Conservation (phyloP, 2,888 invertebrate genomes). For the Drosophila anomelani region DNA sequence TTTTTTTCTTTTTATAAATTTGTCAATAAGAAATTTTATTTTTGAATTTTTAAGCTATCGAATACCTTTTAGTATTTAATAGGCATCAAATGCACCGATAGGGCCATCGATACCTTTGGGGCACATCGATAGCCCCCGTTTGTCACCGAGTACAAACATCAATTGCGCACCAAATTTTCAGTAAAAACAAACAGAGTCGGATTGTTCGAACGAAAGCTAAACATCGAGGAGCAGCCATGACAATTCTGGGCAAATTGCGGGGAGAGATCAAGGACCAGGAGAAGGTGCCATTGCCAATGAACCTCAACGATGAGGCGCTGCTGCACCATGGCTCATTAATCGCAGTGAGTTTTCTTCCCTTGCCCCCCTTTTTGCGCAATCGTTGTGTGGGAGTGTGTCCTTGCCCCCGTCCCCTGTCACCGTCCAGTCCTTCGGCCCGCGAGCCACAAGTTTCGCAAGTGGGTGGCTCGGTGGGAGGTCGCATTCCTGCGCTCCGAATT, state of each 20-base stretch:
- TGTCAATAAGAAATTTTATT: too few species aligned
- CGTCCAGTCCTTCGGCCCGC: constrained; percentile 52
- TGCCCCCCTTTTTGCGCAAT: constrained; percentile 59
- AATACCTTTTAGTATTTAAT: background rate
- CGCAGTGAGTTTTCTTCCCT: constrained; percentile 70
- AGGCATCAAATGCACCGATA: background rate
- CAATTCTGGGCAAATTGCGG: constrained; percentile 91
- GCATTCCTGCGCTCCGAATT: constrained; percentile 27
- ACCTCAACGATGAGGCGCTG: constrained; percentile 81
- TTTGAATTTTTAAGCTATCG: background rate
- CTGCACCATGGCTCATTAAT: constrained; percentile 74
- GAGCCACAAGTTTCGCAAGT: constrained; percentile 70
- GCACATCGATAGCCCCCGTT: constrained; percentile 14
- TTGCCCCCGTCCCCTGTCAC: constrained; percentile 50
- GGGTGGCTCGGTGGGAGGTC: constrained; percentile 30
- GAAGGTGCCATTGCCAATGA: constrained; percentile 88
- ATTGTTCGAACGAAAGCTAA: background rate
- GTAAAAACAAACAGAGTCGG: constrained; percentile 33
- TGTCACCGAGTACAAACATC: constrained; percentile 13
- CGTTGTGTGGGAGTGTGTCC: constrained; percentile 51
- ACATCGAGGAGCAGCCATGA: constrained; percentile 86
- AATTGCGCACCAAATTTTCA: constrained; percentile 44
- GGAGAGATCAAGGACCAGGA: constrained; percentile 89
- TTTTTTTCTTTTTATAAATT: background rate
- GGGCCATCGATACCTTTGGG: background rate